Conservation (phyloP, 2,797 vertebrate genomes). For the Numenius phaeopus region DNA sequence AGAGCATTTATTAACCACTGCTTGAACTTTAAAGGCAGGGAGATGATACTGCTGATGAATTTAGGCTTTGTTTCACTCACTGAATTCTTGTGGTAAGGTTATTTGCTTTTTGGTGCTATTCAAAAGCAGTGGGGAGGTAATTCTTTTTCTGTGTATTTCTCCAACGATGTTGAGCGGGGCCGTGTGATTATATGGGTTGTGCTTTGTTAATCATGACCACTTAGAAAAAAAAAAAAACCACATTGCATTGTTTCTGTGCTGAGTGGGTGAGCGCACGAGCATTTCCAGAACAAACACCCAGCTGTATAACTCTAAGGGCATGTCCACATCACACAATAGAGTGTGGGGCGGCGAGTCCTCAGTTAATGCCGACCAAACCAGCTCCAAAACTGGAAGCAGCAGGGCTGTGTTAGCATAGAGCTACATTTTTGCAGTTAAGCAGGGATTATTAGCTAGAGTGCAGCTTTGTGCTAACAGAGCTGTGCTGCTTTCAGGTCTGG, state of each 20-base stretch:
- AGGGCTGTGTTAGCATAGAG: neutral
- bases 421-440: neutral
- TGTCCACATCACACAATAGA: neutral
- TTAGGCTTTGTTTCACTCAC: constrained; percentile 5
- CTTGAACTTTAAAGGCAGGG: neutral
- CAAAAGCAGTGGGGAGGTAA: neutral
- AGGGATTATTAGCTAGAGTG: neutral
- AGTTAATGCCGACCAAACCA: neutral
- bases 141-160: constrained; percentile 1
- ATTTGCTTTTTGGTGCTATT: constrained; percentile 17
- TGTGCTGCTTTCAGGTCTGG: neutral
- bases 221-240: neutral
- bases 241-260: neutral
- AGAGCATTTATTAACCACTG: neutral
- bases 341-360: neutral
- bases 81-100: neutral
- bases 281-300: constrained; percentile 16
- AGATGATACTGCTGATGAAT: neutral
- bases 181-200: neutral
- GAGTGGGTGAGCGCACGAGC: neutral
- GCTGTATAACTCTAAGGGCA: neutral
- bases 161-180: neutral
- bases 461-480: neutral
- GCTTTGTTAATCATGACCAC: constrained; percentile 25
- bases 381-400: constrained; percentile 4